Evolutionary conservation across 2,113 vertebrate genomes (phyloP).

Genomic region (Rattus rattus): DNA sequence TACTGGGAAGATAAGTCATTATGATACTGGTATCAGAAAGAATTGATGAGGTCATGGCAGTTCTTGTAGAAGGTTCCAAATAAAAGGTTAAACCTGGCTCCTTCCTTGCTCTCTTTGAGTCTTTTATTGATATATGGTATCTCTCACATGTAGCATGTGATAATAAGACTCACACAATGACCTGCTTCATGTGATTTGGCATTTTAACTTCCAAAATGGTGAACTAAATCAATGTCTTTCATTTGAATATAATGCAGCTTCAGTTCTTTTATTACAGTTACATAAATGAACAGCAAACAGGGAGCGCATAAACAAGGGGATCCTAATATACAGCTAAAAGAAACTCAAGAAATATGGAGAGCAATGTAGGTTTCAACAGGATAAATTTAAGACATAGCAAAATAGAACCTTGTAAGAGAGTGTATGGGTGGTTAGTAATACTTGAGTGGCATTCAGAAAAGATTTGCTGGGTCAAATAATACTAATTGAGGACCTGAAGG

Average conservation of each 20-base stretch:
- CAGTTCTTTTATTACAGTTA: neutral
- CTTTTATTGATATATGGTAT: neutral
- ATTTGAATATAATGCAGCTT: neutral
- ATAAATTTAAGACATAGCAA: neutral
- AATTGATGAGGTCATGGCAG: neutral
- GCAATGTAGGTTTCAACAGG: neutral
- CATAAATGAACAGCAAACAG: neutral
- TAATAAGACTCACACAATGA: neutral
- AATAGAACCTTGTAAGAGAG: neutral
- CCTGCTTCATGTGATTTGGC: neutral
- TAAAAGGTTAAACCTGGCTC: neutral
- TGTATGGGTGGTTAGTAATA: neutral
- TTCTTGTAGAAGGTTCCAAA: neutral
- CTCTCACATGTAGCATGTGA: neutral
- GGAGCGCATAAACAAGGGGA: neutral
- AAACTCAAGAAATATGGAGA: neutral
- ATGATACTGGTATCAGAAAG: neutral
- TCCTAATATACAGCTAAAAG: neutral
- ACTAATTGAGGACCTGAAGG: neutral
- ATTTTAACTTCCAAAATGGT: neutral
- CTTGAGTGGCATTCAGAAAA: neutral
- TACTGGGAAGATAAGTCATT: neutral
- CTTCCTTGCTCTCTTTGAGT: no score
- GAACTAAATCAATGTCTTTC: neutral
- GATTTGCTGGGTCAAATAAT: neutral